Conservation (phyloP, 2,113 vertebrate genomes). For the Calonectris borealis region DNA sequence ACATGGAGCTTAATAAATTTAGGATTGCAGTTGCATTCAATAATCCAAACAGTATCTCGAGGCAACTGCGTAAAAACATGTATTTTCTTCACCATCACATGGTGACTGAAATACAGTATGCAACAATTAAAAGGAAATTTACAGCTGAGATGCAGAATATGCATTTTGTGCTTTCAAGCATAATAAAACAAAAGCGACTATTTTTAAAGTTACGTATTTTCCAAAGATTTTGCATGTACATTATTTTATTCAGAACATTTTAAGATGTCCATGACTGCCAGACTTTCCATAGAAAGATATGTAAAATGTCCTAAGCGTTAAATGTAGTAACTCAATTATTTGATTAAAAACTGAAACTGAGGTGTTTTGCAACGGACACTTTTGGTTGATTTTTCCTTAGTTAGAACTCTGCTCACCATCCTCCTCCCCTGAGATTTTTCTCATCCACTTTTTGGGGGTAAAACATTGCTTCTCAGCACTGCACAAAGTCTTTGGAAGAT, state of each 20-base stretch:
- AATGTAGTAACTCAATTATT: not conserved
- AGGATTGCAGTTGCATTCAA: not conserved
- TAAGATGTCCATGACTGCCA: not conserved
- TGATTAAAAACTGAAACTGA: not conserved
- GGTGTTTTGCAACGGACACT: rapidly evolving
- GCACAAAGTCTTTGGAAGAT: not conserved
- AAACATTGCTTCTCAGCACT: not conserved
- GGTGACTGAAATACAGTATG: not conserved
- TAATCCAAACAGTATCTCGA: not conserved
- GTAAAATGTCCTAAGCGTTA: too few relatives aligned
- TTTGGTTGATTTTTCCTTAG: not conserved
- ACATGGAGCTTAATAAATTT: not conserved
- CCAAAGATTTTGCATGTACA: not conserved
- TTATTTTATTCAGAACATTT: not conserved
- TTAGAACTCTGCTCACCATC: too few relatives aligned
- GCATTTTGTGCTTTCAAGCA: not conserved
- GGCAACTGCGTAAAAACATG: not conserved
- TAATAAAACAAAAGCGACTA: not conserved
- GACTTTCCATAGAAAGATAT: not conserved
- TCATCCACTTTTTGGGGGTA: not conserved
- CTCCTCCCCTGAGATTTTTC: not conserved
- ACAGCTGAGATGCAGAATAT: not conserved
- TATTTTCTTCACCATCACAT: not conserved
- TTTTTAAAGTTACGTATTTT: not conserved
- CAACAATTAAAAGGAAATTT: not conserved